Base-by-base conservation (phyloP, 2,888 invertebrate species). In the Troides helena region DNA sequence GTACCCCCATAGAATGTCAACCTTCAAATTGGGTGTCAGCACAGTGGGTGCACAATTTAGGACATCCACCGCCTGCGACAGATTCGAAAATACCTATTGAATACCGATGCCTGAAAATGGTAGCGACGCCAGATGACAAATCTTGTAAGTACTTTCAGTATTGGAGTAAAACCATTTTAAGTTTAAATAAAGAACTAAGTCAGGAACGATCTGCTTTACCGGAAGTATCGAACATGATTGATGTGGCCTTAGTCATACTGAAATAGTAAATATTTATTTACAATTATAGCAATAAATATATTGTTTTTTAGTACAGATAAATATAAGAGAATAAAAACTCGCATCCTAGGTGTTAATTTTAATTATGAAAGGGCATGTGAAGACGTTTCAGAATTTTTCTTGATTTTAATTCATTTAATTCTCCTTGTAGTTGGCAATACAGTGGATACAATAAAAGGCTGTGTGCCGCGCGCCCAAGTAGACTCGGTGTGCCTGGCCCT, bases 71-170 rank as follows among this genome's bases (percentile, higher is more conserved):
- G 12, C 92, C 92, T 0, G 78, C 81, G 1, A 92, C 92, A 0
- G 89, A 87, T 63, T 90, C 91, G 7, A 84, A 75, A 71, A 77
- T 90, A 63, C 85, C 88, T 17, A 84, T 92, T 57, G 91, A 91
- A 73, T 90, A 89, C 75, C 81, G 89, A 10, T 92, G 92, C 68
- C 74, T 92, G 72, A 92, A 91, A 76, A 88, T 92, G 89, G 83
- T 90, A 4, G 92, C 92, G 1, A 88, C 91, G 12, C 92, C 92
- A 0, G 90, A 92, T 81, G 88, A 92, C 72, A 89, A 88, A 68
- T 81, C 89, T 69, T 87, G 92, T 92, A 77, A 86, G 88, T 81
- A 53, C 5, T 50, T 50, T 57, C 8, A 57, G 17, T 18, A 14
- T 50, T 8, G 39, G 0, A 39, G 39, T 39, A 39, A 39, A 8